Percentiles rank a stretch among this genome's conserved stretches.
Evolutionary conservation across 92 coral and sea anemone species (phyloP).

Genomic region (Actinernus sp.): DNA sequence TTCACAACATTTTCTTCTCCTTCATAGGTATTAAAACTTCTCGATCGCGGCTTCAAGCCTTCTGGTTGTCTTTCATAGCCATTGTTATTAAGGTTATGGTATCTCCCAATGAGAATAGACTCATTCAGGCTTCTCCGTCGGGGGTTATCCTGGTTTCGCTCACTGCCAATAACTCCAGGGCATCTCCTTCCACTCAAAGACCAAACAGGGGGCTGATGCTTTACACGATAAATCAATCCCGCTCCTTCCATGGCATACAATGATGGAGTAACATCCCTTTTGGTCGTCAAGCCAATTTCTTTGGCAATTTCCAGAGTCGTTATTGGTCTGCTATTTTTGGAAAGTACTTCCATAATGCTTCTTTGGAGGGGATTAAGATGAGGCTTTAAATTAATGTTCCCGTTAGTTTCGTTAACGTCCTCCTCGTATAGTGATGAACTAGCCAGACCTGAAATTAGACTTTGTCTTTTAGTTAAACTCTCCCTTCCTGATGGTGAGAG

Average conservation of each 20-base stretch:
- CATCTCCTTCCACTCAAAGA: not conserved
- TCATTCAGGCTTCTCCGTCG: slow-evolving; percentile 19
- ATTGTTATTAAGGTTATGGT: slow-evolving; percentile 4
- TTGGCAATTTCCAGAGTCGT: slow-evolving; percentile 41
- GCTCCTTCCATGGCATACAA: slow-evolving; percentile 18
- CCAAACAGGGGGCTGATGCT: slow-evolving; percentile 39
- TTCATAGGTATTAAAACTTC: slow-evolving; percentile 8
- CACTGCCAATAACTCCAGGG: slow-evolving; percentile 86
- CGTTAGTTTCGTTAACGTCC: too few species aligned
- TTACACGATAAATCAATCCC: slow-evolving; percentile 11
- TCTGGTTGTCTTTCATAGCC: slow-evolving; percentile 10
- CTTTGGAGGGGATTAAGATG: slow-evolving; percentile 9
- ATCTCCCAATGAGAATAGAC: slow-evolving; percentile 4
- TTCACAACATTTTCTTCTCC: not conserved
- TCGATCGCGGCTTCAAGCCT: slow-evolving; percentile 4
- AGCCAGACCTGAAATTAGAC: too few species aligned
- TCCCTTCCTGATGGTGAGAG: too few species aligned
- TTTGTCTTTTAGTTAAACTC: too few species aligned
- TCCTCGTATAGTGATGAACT: too few species aligned
- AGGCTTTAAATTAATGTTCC: too few species aligned
- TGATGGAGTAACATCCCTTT: slow-evolving; percentile 24
- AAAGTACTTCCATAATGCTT: slow-evolving; percentile 23
- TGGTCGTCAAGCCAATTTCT: slow-evolving; percentile 29
- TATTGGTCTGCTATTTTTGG: slow-evolving; percentile 19
- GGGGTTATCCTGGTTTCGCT: slow-evolving; percentile 29